Base-by-base conservation (phyloP, 2,888 invertebrate species). In the Melanostoma mellinum region DNA sequence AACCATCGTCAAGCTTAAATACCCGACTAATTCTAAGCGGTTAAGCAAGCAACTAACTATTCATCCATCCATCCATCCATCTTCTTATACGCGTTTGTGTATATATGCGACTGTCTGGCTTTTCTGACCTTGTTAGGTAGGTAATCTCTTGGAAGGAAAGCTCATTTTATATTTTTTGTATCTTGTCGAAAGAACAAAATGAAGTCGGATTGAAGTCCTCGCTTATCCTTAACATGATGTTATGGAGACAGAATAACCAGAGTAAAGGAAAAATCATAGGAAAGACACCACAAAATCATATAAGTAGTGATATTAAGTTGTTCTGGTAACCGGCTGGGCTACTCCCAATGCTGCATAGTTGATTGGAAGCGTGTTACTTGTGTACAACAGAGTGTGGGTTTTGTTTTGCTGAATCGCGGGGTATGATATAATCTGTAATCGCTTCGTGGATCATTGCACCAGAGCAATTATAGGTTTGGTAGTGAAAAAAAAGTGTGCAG, bases 101-200 rank as follows among this genome's bases (percentile, higher is more conserved):
- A 36, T 30, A 35, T n/a, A 32, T 46, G 10, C 20, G 42, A 48
- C 63, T 36, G 85, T 85, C 85, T 85, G 85, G 84, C 79, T 78
- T 85, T 85, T 85, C 58, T 65, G 68, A 79, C 85, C 85, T 69
- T 75, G 74, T 84, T 76, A 78, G 76, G 76, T 84, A 76, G 79
- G 76, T 79, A 85, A 85, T 85, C 79, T 84, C 33, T 60, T 69
- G 85, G 79, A 85, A 85, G 65, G 52, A 85, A 85, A 75, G 71
- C 75, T 73, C 3, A 42, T 42, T 9, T 10, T 46, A 61, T n/a
- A 36, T 48, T 8, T 38, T 63, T 38, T 42, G 35, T 30, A 20
- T 36, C 9, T 35, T 53, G 53, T 36, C 36, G 40, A 48, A 36
- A 52, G 38, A 65, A 69, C 63, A 69, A 79, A 73, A 58, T 75